Evolutionary conservation across 2,113 vertebrate species (phyloP).

Genomic region (Archocentrus centrarchus): DNA sequence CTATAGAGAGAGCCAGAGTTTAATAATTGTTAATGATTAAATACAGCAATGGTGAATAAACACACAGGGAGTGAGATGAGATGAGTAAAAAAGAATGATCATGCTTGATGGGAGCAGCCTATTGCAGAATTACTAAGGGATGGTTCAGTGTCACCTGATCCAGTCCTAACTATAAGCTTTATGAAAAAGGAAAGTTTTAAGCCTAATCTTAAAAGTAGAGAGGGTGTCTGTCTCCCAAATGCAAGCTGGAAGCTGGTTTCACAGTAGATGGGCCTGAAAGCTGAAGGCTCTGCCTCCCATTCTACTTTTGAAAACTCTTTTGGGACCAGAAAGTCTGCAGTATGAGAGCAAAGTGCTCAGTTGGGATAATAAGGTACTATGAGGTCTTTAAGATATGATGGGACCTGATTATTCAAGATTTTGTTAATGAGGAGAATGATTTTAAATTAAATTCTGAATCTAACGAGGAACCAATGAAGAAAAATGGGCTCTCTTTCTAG

Average conservation of each 20-base stretch:
- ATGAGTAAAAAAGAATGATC: no score
- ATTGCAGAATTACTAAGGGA: not conserved
- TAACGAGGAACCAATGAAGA: not conserved
- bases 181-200: not conserved
- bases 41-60: no score
- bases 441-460: slow-evolving; percentile 6
- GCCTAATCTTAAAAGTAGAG: no score
- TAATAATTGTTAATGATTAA: no score
- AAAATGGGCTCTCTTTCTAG: not conserved
- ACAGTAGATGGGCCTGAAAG: not conserved
- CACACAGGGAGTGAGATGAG: no score
- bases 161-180: not conserved
- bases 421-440: not conserved
- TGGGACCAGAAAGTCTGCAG: not conserved
- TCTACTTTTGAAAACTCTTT: not conserved
- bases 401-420: not conserved
- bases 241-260: not conserved
- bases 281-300: not conserved
- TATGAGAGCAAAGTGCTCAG: not conserved
- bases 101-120: not conserved
- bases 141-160: not conserved
- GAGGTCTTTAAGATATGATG: not conserved
- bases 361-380: not conserved
- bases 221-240: not conserved
- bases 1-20: no score